Base-by-base conservation (phyloP, 2,113 vertebrate species). In the Falcunculus frontatus region DNA sequence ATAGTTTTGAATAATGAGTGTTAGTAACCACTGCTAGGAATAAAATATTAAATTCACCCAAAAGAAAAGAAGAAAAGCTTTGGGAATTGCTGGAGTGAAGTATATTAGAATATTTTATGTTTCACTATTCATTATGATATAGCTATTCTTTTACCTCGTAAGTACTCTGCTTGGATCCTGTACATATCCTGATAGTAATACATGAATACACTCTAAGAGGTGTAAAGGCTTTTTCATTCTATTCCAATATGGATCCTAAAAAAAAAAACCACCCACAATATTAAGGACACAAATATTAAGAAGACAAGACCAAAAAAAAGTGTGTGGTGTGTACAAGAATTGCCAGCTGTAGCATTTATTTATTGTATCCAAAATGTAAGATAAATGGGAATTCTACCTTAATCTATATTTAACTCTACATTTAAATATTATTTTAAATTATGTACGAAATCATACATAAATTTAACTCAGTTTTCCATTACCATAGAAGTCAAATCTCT, bases 241-340 rank as follows among this genome's bases (percentile, higher is more conserved):
- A 93, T 98, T 99, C 99, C 99, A 99, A 81, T 98, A 99, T 15
- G 99, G 99, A 85, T 99, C 99, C 99, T 99, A 57, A 30, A 85
- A 49, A 64, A 46, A 53, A 49, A 47, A 62, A 46, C 16, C 17
- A 50, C 10, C 57, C 41, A 56, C 67, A 65, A 46, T 35, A 81
- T 81, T 69, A 77, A 90, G 8, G 14, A 59, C 18, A 62, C 6
- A 70, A 74, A 56, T 47, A 73, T 50, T 69, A 67, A 44, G 7
- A 10, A 52, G 13, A 53, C 2, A 50, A 53, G 9, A 26, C 10
- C 10, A 19, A 44, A 60, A 68, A 77, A 27, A 32, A 4, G 6
- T 29, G 7, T 17, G 7, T 50, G 2, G 1, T 32, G 1, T 39
- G 15, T 19, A 44, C 8, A 47, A 6, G 20, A 47, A 55, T 17